Evolutionary conservation across 1,140 invertebrate genomes (phyloP).

Genomic region (Phthorimaea operculella): DNA sequence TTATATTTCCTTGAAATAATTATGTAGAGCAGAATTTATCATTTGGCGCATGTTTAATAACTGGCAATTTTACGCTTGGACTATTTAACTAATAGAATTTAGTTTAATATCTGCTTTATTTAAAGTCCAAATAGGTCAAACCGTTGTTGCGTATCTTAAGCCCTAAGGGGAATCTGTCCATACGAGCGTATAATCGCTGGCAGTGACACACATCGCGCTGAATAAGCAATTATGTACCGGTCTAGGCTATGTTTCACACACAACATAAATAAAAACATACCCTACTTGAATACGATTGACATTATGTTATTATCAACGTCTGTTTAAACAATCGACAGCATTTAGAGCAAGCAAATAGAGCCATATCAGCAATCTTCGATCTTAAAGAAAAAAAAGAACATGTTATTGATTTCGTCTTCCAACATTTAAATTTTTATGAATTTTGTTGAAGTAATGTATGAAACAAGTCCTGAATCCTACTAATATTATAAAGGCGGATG

Average conservation of each 20-base stretch:
- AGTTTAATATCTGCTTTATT: not conserved
- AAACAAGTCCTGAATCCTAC: too few species aligned
- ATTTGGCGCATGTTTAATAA: too few species aligned
- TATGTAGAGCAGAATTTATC: too few species aligned
- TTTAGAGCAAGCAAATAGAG: not conserved
- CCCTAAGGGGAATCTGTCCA: constrained; percentile 37
- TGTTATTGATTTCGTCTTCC: not conserved
- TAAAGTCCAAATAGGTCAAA: constrained; percentile 21
- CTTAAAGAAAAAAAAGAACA: not conserved
- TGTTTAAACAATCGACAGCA: not conserved
- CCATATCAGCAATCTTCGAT: not conserved
- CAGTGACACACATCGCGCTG: constrained; percentile 55
- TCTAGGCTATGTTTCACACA: constrained; percentile 30
- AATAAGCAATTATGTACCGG: constrained; percentile 39
- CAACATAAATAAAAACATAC: constrained; percentile 35
- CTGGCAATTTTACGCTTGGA: too few species aligned
- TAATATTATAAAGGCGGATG: too few species aligned
- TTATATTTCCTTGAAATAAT: too few species aligned
- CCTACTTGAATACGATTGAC: constrained; percentile 8
- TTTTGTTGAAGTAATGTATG: too few species aligned
- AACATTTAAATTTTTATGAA: not conserved
- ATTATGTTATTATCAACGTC: not conserved
- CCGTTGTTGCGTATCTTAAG: constrained; percentile 17
- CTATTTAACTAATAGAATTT: not conserved
- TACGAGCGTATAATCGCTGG: constrained; percentile 44